phyloP scores from a whole-genome alignment of 2,888 invertebrate genomes.

The Machimus atricapillus region DNA sequence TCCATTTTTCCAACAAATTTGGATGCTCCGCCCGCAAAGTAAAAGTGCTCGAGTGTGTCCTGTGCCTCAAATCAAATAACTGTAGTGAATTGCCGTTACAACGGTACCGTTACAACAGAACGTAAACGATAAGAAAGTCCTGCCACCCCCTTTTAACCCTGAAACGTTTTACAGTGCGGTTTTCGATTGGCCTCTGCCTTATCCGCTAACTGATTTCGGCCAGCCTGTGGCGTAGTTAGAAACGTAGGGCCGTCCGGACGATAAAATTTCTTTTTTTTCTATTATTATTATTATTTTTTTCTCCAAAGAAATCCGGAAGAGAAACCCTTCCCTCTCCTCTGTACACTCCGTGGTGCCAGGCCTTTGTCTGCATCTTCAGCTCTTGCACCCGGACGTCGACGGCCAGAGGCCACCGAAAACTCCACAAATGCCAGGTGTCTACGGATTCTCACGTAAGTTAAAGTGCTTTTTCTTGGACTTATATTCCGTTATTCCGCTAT shows the following conservation, averaged over 20 bases:
- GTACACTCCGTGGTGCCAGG: not conserved
- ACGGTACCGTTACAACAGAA: not conserved
- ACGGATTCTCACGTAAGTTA: slow-evolving; percentile 20
- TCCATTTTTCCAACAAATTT: slow-evolving; percentile 1
- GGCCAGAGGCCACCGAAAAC: not conserved
- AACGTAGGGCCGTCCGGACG: not conserved
- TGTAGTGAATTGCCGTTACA: not conserved
- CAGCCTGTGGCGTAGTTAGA: not conserved
- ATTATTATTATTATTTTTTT: too few relatives aligned
- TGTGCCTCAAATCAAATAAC: not conserved
- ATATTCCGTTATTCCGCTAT: not conserved
- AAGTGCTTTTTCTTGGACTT: not conserved
- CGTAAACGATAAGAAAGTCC: not conserved
- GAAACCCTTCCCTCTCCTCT: not conserved
- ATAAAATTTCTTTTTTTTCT: not conserved
- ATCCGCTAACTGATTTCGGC: not conserved
- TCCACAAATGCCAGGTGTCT: slow-evolving; percentile 34
- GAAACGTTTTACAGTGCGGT: not conserved
- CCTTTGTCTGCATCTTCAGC: not conserved
- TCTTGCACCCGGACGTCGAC: not conserved
- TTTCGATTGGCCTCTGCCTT: not conserved
- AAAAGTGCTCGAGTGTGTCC: not conserved
- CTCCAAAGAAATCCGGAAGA: not conserved
- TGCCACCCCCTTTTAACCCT: too few relatives aligned
- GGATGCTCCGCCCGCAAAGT: not conserved